Evolutionary conservation across 2,113 vertebrate genomes (phyloP), one percentile per base, ranked within the genome.

Genomic region (Stegostoma tigrinum): DNA sequence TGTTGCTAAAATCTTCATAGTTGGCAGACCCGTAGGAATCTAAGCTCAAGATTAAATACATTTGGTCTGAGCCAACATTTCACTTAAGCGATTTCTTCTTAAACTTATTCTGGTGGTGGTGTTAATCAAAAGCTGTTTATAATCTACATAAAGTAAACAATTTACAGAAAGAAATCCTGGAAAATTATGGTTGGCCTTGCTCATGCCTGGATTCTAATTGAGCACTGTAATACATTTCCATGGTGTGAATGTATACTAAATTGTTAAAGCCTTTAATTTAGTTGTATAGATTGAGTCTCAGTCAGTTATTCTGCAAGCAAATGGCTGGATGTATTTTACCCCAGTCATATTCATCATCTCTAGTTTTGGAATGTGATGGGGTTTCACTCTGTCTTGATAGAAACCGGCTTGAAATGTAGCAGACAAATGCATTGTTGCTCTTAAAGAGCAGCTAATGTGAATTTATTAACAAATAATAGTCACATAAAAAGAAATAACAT

Each of bases 381-480:
- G 10, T 19, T 42, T 64, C n/a, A 5, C 38, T 94, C 17, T 94
- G 12, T 45, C 66, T 70, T 10, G 42, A 94, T 94, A 70, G 66
- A 94, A 68, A 94, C n/a, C 23, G 91, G 17, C 38, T 45, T 94
- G 91, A 94, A 94, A 94, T 94, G 14, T 42, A 94, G 87, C 30
- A 90, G 34, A 90, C 61, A 90, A 30, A 52, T 90, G 27, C 23
- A 42, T n/a, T 67, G 38, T 8, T 45, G 0, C 64, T 3, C 3
- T 45, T 94, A 42, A 94, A 68, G 91, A 94, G 38, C 91, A 23
- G 64, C 66, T 38, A 42, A 90, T 61, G 30, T 90, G 61, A 14
- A 24, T 94, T 42, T 94, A 68, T 45, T n/a, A 42, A 21, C 38
- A 67, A 67, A 93, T 34, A 66, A 17, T 23, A n/a, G 42, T 68